Evolutionary conservation across 1,140 invertebrate species (phyloP).

Genomic region (Grapholita molesta): DNA sequence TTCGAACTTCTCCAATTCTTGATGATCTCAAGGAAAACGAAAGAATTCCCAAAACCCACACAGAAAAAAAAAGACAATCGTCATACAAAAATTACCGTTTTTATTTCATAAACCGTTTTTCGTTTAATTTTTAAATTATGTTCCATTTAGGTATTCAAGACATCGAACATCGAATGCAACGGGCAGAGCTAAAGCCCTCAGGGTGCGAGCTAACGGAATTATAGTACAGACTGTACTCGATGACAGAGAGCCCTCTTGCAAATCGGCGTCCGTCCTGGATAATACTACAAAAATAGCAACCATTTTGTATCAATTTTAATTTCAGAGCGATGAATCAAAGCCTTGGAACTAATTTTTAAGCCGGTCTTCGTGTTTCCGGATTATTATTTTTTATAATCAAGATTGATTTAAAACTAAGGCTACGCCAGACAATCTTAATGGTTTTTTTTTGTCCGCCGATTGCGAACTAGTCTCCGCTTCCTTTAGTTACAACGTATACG

Average conservation of each 20-base stretch:
- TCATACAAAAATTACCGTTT: constrained; percentile 3
- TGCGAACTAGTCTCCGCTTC: background rate
- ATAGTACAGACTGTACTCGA: background rate
- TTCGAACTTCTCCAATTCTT: no score
- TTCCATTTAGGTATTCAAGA: background rate
- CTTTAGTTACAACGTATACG: background rate
- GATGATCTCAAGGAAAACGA: no score
- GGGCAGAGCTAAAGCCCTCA: background rate
- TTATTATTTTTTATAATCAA: background rate
- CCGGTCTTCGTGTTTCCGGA: background rate
- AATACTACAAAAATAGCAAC: background rate
- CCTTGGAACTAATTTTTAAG: background rate
- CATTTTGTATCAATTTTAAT: constrained; percentile 9
- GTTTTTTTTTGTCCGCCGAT: background rate
- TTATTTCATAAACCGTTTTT: background rate
- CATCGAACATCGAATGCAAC: background rate
- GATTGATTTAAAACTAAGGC: background rate
- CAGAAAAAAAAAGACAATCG: background rate
- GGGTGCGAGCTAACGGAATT: constrained; percentile 18
- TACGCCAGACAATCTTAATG: background rate
- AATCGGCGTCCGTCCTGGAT: background rate
- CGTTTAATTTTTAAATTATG: background rate
- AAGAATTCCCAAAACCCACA: no score
- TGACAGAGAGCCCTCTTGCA: constrained; percentile 1
- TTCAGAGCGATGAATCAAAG: constrained; percentile 6